Base-by-base conservation (phyloP, 2,113 vertebrate species). In the Oncorhynchus nerka region DNA sequence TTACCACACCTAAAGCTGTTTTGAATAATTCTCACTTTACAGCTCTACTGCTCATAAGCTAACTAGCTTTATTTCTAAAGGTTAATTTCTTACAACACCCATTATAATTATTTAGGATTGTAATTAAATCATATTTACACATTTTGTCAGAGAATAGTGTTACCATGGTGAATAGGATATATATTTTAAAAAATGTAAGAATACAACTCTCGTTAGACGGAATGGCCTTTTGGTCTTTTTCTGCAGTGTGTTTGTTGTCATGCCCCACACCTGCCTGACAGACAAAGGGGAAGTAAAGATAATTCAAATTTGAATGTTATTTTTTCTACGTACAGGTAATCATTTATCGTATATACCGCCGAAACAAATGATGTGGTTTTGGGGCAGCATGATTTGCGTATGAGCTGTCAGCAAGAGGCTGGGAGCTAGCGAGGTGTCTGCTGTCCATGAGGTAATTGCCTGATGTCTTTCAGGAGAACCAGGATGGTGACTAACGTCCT, bases 261-360 rank as follows among this genome's bases (percentile, higher is more conserved):
- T 77, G 51, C 2, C 12, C 48, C 66, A n/a, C 24, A 66, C 66
- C 73, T 51, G 72, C 22, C 73, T 70, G 1, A 39, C 2, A 39
- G 11, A 82, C 9, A 45, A 45, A 45, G 2, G 81, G 68, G 73
- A 76, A 79, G 76, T 64, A 68, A 71, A 45, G 57, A 79, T 88
- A 85, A 89, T 79, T 85, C 48, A 82, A 89, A 88, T 66, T 70
- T 62, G 80, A 80, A 77, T 78, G 75, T 86, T 83, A 81, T 57
- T 85, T 83, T 65, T 57, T 57, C 79, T 75, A 78, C 71, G 73
- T 83, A 74, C 76, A 65, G 76, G 68, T 78, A 77, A 83, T 83
- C 86, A 74, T 83, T 73, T 81, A 82, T 71, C 62, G 3, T 77
- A 77, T 87, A 83, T 79, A 82, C 73, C 49, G 64, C 79, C 69